Evolutionary conservation across 2,797 vertebrate genomes (phyloP), one percentile per base, ranked within the genome.

Genomic region (Amphiprion clarkii): DNA sequence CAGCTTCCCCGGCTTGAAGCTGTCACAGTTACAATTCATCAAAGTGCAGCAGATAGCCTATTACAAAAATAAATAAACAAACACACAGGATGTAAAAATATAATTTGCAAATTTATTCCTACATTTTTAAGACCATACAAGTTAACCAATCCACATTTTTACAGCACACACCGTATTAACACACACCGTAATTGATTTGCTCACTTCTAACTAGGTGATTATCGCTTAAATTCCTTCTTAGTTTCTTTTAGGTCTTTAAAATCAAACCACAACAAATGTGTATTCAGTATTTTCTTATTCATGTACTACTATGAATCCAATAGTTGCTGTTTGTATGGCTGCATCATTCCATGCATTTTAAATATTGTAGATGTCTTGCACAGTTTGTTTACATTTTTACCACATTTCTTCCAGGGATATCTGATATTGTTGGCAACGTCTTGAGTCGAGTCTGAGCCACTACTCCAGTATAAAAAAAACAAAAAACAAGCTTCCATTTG

Each of bases 21-120:
- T 95, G 78, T 96, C 97, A 91, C 98, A 99, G 85, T 92, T 96
- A 89, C 98, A 99, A 94, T 95, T 98, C 85, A 96, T 90, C 49
- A 98, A 91, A 76, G 97, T 98, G 91, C 98, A 99, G 92, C 96
- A 95, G 74, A 99, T 99, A 58, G 96, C 95, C 98, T 99, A 92
- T 63, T 57, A 33, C 10, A 85, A 23, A 52, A 58, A 21, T 9
- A 49, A 12, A 51, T 16, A 74, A 6, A 33, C 1, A 73, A 23
- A 49, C 1, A 73, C 19, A 58, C 1, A 27, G 21, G 16, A 53
- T 49, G 16, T 4, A 19, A n/a, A 21, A 44, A 23, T 1, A 27
- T 2, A 16, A 31, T 55, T 14, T 14, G 23, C 12, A 14, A 16
- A 8, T 13, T 6, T 3, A 17, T 62, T 23, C 11, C 5, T 27